Percentiles rank a stretch among this genome's conserved stretches.
These are phyloP conservation scores for Mionectes macconnelli DNA, from an alignment of 2,113 vertebrate species.

Conservation along the genomic window DNA sequence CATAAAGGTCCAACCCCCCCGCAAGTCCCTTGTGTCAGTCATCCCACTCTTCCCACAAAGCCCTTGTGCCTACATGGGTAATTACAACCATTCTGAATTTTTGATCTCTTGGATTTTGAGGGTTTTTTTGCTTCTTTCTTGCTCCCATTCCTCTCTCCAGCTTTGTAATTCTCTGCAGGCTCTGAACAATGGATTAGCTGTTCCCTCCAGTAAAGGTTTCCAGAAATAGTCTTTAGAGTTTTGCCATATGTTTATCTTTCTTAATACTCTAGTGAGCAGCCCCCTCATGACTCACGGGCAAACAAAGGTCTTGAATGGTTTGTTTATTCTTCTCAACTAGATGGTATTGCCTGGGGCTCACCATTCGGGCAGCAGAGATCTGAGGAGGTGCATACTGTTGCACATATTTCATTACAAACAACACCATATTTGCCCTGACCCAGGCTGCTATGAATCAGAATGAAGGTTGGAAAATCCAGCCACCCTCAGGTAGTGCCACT, in stretches of 20 bases:
- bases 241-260: slow-evolving; percentile 76
- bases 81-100: slow-evolving; percentile 49
- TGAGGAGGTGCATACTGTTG: background rate
- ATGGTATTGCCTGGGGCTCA: slow-evolving; percentile 25
- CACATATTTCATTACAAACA: slow-evolving; percentile 26
- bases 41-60: slow-evolving; percentile 18
- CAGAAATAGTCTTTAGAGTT: slow-evolving; percentile 76
- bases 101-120: slow-evolving; percentile 20
- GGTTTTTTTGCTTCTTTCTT: background rate
- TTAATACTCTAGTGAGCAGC: slow-evolving; percentile 70
- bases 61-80: slow-evolving; percentile 9
- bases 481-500: background rate
- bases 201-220: slow-evolving; percentile 70
- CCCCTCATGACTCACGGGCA: slow-evolving; percentile 71
- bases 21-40: background rate
- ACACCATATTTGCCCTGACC: background rate
- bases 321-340: slow-evolving; percentile 70
- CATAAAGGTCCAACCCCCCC: background rate
- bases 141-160: slow-evolving; percentile 36
- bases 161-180: slow-evolving; percentile 47
- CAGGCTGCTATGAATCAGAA: slow-evolving; percentile 10
- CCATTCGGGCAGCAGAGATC: slow-evolving; percentile 24
- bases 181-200: slow-evolving; percentile 75
- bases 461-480: background rate
- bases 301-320: slow-evolving; percentile 67